Evolutionary conservation across 2,113 vertebrate genomes (phyloP).

Genomic region (Sorex fumeus): DNA sequence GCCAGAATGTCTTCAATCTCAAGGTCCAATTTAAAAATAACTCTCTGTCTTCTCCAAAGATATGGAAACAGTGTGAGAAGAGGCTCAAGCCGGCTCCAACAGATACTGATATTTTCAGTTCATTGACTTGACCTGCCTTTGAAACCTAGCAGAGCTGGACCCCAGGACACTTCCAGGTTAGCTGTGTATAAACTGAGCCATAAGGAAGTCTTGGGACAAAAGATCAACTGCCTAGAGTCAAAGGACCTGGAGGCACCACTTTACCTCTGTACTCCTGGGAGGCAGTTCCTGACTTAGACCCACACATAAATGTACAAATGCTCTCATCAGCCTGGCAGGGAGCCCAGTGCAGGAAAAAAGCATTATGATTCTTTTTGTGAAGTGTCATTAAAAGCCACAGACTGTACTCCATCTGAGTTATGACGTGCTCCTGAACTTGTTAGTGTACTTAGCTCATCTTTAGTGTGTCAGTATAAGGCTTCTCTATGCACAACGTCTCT

Average conservation of each 20-base stretch:
- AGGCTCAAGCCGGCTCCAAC: background rate
- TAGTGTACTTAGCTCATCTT: background rate
- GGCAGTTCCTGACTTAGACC: background rate
- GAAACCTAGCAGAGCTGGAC: background rate
- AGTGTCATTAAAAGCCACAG: constrained; percentile 51
- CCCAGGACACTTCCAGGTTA: background rate
- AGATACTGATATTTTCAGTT: constrained; percentile 20
- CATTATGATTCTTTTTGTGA: background rate
- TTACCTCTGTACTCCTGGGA: background rate
- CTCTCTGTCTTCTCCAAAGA: constrained; percentile 69
- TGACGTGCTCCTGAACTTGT: background rate
- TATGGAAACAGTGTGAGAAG: background rate
- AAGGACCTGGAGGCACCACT: background rate
- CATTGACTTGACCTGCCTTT: constrained; percentile 13
- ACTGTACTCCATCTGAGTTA: background rate
- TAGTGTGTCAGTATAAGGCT: background rate
- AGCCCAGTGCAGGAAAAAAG: background rate
- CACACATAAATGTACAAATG: background rate
- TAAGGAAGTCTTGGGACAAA: background rate
- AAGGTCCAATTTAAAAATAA: constrained; percentile 71
- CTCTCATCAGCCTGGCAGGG: constrained; percentile 42
- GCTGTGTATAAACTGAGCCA: background rate
- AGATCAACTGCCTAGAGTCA: background rate
- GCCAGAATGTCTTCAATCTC: background rate
- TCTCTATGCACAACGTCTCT: background rate